Evolutionary conservation across 2,113 vertebrate genomes (phyloP).

Genomic region (Ophiodon elongatus): DNA sequence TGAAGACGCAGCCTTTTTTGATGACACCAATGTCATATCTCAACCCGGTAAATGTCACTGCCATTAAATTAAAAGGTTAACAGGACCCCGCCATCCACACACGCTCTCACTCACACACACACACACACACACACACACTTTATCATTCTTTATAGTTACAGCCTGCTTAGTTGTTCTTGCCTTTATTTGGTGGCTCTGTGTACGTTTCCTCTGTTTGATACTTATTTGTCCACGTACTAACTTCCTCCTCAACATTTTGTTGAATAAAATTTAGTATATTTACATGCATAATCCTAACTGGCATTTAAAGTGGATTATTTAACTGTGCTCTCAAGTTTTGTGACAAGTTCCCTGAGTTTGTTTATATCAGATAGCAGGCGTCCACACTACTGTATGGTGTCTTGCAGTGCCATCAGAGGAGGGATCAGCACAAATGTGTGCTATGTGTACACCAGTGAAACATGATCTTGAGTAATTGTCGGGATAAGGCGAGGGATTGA

Average conservation of each 20-base stretch:
- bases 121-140: background rate
- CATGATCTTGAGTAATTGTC: constrained; percentile 81
- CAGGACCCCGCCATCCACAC: background rate
- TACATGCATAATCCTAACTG: background rate
- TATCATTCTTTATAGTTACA: background rate
- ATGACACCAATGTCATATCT: constrained; percentile 15
- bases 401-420: constrained; percentile 56
- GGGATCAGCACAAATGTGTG: constrained; percentile 59
- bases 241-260: background rate
- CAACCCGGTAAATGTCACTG: constrained; percentile 24
- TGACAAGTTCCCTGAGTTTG: constrained; percentile 22
- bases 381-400: constrained; percentile 30
- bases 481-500: constrained; percentile 77
- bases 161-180: background rate
- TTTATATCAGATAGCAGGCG: constrained; percentile 45
- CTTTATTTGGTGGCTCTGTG: background rate
- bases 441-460: constrained; percentile 63
- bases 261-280: background rate
- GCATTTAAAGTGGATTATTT: constrained; percentile 24
- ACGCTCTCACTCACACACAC: background rate
- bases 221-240: background rate
- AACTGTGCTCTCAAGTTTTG: constrained; percentile 9
- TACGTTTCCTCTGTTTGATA: background rate
- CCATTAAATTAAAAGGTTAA: constrained; percentile 38
- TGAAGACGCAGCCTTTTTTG: constrained; percentile 6